Percentiles rank a stretch among this genome's conserved stretches.
phyloP scores from a whole-genome alignment of 2,888 invertebrate genomes.

The Drosophila lacicola region DNA sequence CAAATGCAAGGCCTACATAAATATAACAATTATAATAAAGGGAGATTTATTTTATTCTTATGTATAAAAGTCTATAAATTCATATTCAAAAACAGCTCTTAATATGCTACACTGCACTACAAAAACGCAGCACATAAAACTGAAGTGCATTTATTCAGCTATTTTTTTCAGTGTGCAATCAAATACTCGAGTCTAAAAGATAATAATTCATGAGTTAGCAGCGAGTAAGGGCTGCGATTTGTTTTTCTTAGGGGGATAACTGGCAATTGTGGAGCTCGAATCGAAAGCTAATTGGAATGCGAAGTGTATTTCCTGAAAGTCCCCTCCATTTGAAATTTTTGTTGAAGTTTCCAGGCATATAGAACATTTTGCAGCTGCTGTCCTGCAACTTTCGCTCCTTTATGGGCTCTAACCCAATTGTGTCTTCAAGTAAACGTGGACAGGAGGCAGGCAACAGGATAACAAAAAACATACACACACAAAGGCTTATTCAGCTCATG shows the following conservation, averaged over 20 bases:
- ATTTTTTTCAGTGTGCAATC: neutral
- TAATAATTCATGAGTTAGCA: slow-evolving; percentile 13
- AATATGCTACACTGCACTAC: too few relatives aligned
- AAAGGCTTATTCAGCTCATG: slow-evolving; percentile 39
- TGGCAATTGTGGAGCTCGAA: neutral
- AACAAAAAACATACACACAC: slow-evolving; percentile 19
- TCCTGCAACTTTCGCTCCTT: slow-evolving; percentile 55
- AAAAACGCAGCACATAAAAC: too few relatives aligned
- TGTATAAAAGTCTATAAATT: too few relatives aligned
- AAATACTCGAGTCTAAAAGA: neutral
- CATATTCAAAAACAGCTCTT: too few relatives aligned
- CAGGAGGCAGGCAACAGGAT: slow-evolving; percentile 26
- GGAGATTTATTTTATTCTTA: too few relatives aligned
- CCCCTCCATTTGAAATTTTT: slow-evolving; percentile 1
- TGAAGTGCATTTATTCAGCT: neutral
- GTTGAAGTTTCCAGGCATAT: slow-evolving; percentile 9
- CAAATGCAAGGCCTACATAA: too few relatives aligned
- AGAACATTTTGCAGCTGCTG: slow-evolving; percentile 15
- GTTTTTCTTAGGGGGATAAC: slow-evolving; percentile 7
- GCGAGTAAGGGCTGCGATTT: slow-evolving; percentile 1
- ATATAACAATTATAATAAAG: neutral
- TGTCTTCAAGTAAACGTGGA: slow-evolving; percentile 58
- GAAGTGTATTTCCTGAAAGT: neutral
- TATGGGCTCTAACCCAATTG: slow-evolving; percentile 62
- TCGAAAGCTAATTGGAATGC: slow-evolving; percentile 17